phyloP scores from a whole-genome alignment of 2,797 vertebrate genomes.

The Sciurus vulgaris region DNA sequence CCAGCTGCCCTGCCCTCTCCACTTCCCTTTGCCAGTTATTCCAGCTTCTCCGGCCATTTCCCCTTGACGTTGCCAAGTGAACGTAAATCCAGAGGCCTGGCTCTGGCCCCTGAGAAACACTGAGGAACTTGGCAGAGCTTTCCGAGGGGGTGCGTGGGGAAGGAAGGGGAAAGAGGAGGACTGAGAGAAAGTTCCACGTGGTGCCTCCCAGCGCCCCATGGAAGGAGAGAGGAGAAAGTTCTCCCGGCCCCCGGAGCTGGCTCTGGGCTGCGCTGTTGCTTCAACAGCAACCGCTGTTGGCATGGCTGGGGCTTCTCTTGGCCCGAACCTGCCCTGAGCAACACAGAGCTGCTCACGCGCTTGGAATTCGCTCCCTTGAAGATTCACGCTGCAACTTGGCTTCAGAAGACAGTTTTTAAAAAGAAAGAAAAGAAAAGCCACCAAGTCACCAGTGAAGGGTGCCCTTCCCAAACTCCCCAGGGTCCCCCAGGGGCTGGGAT shows the following conservation, averaged over 20 bases:
- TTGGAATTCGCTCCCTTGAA: slow-evolving; percentile 86
- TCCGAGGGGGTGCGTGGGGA: background rate
- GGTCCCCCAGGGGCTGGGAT: background rate
- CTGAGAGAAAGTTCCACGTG: slow-evolving; percentile 18
- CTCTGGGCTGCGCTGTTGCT: slow-evolving; percentile 71
- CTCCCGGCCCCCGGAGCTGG: slow-evolving; percentile 31
- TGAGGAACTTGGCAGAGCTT: background rate
- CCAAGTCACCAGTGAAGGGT: background rate
- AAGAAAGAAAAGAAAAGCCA: background rate
- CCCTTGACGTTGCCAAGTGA: background rate
- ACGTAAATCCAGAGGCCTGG: slow-evolving; percentile 42
- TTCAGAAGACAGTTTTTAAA: slow-evolving; percentile 73
- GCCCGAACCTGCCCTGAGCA: slow-evolving; percentile 87
- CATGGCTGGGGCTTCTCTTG: slow-evolving; percentile 84
- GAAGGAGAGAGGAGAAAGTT: slow-evolving; percentile 69
- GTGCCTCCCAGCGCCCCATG: slow-evolving; percentile 49
- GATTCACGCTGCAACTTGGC: slow-evolving; percentile 86
- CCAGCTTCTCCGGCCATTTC: slow-evolving; percentile 39
- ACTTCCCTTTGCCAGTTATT: slow-evolving; percentile 28
- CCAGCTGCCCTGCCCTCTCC: background rate
- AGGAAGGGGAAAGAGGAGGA: background rate
- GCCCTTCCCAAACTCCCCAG: background rate
- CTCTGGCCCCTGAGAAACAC: background rate
- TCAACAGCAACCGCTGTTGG: slow-evolving; percentile 83
- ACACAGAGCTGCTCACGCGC: slow-evolving; percentile 84